Percentiles rank a stretch among this genome's conserved stretches.
phyloP scores from a whole-genome alignment of 1,140 invertebrate genomes.

The Aplysia californica region DNA sequence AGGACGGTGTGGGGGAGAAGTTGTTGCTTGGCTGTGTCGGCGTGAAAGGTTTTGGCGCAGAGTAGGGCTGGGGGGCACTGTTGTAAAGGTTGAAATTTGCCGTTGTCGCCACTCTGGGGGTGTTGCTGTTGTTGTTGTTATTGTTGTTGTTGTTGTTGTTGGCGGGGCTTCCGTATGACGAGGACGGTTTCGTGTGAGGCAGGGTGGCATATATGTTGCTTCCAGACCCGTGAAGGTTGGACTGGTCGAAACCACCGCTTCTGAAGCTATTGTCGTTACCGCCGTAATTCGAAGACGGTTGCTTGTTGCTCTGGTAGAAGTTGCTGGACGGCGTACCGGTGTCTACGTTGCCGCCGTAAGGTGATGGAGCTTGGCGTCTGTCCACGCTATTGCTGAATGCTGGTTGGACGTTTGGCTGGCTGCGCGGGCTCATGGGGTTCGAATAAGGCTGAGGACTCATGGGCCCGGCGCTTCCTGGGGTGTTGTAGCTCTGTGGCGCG shows the following conservation, averaged over 20 bases:
- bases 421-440: neutral
- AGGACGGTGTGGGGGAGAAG: no score
- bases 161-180: no score
- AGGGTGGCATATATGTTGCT: slow-evolving; percentile 8
- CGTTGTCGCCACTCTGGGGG: no score
- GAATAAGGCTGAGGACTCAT: neutral
- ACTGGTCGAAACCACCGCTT: neutral
- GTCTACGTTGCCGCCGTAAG: no score
- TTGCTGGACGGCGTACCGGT: no score
- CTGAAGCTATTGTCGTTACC: no score
- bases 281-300: no score
- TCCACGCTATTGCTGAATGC: no score
- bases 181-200: neutral
- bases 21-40: slow-evolving; percentile 15
- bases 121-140: slow-evolving; percentile 4
- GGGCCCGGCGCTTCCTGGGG: neutral
- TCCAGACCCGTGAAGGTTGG: slow-evolving; percentile 8
- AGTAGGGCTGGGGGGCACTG: slow-evolving; percentile 3
- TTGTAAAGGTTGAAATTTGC: no score
- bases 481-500: slow-evolving; percentile 9
- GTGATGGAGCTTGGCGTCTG: no score
- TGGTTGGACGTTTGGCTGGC: neutral
- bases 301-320: no score
- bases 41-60: slow-evolving; percentile 22
- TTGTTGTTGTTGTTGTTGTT: neutral